phyloP scores from a whole-genome alignment of 2,888 invertebrate species.

The Exocentrus adspersus region DNA sequence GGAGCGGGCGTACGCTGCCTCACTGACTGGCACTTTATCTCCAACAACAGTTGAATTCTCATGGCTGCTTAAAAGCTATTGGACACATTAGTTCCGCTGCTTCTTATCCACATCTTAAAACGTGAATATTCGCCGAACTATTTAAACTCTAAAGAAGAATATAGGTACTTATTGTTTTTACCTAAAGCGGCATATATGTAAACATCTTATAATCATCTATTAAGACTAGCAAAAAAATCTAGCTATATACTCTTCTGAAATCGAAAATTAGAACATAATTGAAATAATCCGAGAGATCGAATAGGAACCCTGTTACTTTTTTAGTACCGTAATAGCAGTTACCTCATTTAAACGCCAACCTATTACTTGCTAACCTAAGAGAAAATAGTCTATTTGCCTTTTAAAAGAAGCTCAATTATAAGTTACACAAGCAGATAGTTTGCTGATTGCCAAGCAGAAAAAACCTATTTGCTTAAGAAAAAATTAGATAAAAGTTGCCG shows the following conservation, averaged over 20 bases:
- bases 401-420: neutral
- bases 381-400: neutral
- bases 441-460: neutral
- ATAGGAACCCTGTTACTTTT: constrained; percentile 2
- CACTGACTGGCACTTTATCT: constrained; percentile 40
- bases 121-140: constrained; percentile 51
- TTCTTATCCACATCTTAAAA: constrained; percentile 52
- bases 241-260: constrained; percentile 27
- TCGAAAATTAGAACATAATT: constrained; percentile 23
- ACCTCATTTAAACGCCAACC: neutral
- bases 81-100: constrained; percentile 57
- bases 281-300: constrained; percentile 9
- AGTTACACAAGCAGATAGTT: neutral
- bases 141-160: constrained; percentile 37
- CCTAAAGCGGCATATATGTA: constrained; percentile 33
- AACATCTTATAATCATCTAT: constrained; percentile 38
- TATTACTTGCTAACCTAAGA: constrained; percentile 3
- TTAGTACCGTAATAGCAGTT: neutral
- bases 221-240: constrained; percentile 22
- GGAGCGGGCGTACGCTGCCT: constrained; percentile 37
- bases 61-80: constrained; percentile 61
- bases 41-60: constrained; percentile 58
- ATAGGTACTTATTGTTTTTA: constrained; percentile 43
- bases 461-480: neutral
- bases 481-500: no score